Percentiles rank a stretch among this genome's conserved stretches.
Conservation (phyloP, 2,113 vertebrate species). For the Trogon surrucura region DNA sequence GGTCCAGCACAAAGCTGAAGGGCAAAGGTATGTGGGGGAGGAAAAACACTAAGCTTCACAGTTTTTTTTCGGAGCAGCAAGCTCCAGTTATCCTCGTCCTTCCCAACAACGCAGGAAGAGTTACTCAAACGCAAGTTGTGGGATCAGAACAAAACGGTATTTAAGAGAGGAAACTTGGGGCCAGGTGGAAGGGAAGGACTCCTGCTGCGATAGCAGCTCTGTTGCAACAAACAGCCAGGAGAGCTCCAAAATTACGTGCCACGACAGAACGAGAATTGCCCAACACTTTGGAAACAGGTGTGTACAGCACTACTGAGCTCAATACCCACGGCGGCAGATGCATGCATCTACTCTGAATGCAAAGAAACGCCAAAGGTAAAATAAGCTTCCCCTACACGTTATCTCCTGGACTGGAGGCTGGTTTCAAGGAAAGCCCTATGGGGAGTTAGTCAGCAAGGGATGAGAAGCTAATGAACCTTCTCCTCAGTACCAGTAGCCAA, state of each 20-base stretch:
- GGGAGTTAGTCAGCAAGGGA: slow-evolving; percentile 8
- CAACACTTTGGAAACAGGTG: slow-evolving; percentile 49
- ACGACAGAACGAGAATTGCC: slow-evolving; percentile 32
- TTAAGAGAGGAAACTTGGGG: slow-evolving; percentile 7
- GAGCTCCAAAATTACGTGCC: slow-evolving; percentile 20
- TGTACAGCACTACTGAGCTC: background rate
- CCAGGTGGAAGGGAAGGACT: background rate
- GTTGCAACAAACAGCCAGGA: slow-evolving; percentile 45
- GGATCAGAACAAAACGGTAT: background rate
- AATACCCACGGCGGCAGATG: slow-evolving; percentile 8
- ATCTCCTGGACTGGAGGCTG: slow-evolving; percentile 1
- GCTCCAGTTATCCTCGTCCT: background rate
- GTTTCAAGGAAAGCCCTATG: slow-evolving; percentile 55
- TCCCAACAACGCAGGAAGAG: background rate
- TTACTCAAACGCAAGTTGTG: background rate
- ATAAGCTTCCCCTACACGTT: background rate
- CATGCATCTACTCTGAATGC: rapidly evolving
- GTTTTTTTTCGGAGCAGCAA: background rate
- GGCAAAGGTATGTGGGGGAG: slow-evolving; percentile 26
- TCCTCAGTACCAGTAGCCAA: background rate
- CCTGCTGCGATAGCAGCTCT: slow-evolving; percentile 43
- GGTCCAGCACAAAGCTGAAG: slow-evolving; percentile 63
- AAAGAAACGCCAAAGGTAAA: slow-evolving; percentile 8
- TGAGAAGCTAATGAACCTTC: slow-evolving; percentile 3
- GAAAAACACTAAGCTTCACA: background rate